phyloP scores from a whole-genome alignment of 2,888 invertebrate species.

The Cataglyphis livida region DNA sequence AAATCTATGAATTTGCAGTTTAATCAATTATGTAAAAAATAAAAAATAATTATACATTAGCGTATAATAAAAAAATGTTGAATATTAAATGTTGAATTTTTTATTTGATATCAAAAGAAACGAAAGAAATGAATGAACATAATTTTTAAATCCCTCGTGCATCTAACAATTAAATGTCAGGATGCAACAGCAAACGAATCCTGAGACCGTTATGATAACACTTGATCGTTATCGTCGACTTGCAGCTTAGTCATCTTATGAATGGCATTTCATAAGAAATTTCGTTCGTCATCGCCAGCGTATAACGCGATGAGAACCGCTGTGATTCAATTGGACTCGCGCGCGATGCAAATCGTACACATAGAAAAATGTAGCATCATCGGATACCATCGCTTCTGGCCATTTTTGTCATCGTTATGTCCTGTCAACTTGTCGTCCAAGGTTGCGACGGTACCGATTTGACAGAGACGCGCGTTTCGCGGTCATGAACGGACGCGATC shows the following conservation, averaged over 20 bases:
- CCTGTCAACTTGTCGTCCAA: constrained; percentile 79
- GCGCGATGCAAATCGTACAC: constrained; percentile 77
- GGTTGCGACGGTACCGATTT: constrained; percentile 78
- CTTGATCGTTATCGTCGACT: constrained; percentile 24
- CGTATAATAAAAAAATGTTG: background rate
- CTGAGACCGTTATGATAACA: constrained; percentile 18
- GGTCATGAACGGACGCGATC: constrained; percentile 62
- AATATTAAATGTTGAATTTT: background rate
- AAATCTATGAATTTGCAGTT: background rate
- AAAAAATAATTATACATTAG: background rate
- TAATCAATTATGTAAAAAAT: background rate
- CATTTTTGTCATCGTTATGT: constrained; percentile 56
- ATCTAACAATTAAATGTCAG: background rate
- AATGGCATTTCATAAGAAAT: constrained; percentile 51
- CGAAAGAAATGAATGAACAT: background rate
- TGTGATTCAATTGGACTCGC: constrained; percentile 69
- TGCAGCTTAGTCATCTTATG: constrained; percentile 1
- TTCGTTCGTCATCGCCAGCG: constrained; percentile 29
- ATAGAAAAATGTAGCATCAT: constrained; percentile 65
- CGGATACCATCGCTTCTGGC: constrained; percentile 48
- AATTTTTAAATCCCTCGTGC: background rate
- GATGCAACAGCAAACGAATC: constrained; percentile 5
- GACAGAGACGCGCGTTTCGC: constrained; percentile 74
- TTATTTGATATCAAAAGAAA: background rate
- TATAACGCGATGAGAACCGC: constrained; percentile 70